These are phyloP conservation scores for Zeuzera pyrina DNA, from an alignment of 2,888 invertebrate genomes.

Conservation along the genomic window DNA sequence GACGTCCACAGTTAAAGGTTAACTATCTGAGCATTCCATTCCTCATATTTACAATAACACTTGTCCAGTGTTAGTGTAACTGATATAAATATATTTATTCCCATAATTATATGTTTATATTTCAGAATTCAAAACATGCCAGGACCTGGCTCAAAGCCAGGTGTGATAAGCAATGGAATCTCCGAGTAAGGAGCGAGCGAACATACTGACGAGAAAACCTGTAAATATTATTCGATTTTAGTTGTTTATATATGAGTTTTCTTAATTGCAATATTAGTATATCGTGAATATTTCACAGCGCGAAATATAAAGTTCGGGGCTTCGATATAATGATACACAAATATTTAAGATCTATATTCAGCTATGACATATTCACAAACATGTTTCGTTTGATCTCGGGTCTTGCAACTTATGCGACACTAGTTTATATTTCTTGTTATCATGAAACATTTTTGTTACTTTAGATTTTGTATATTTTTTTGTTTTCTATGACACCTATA, in stretches of 20 bases:
- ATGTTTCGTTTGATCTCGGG: slow-evolving; percentile 53
- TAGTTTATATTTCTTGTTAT: slow-evolving; percentile 31
- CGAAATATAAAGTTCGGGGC: slow-evolving; percentile 51
- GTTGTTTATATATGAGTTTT: slow-evolving; percentile 14
- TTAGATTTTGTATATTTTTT: slow-evolving; percentile 45
- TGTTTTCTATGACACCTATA: slow-evolving; percentile 31
- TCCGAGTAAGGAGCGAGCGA: slow-evolving; percentile 31
- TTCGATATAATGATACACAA: slow-evolving; percentile 8
- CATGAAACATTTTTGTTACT: slow-evolving; percentile 34
- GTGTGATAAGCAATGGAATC: slow-evolving; percentile 42
- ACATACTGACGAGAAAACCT: slow-evolving; percentile 1
- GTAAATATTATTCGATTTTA: slow-evolving; percentile 3
- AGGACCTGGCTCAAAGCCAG: slow-evolving; percentile 26
- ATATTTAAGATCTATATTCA: slow-evolving; percentile 26
- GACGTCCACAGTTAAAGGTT: too few relatives aligned
- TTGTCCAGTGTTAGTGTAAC: too few relatives aligned
- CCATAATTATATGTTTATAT: slow-evolving; percentile 8
- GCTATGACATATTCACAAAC: slow-evolving; percentile 59
- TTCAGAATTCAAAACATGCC: slow-evolving; percentile 31
- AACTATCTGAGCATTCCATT: too few relatives aligned
- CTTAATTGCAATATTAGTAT: slow-evolving; percentile 43
- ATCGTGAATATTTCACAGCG: slow-evolving; percentile 61
- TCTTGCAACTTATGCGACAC: slow-evolving; percentile 46
- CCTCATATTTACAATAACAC: too few relatives aligned
- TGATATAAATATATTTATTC: too few relatives aligned